Percentiles rank a stretch among this genome's conserved stretches.
These are phyloP conservation scores for Alloscopus bannaensis DNA, from an alignment of 2,888 invertebrate species.

Conservation along the genomic window DNA sequence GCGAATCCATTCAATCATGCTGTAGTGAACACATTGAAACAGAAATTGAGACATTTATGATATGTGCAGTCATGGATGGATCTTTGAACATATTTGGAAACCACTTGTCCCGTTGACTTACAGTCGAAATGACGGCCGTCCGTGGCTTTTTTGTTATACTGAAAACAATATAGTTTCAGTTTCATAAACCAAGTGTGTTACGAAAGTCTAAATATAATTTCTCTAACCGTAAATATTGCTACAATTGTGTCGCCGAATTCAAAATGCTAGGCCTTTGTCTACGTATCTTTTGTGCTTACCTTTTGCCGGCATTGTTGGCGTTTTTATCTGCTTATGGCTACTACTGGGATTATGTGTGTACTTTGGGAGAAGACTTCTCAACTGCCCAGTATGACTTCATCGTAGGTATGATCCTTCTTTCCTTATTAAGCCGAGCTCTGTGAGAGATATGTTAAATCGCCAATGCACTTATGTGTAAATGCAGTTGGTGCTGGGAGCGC, in stretches of 20 bases:
- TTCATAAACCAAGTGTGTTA: background rate
- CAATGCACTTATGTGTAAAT: background rate
- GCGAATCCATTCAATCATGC: no score
- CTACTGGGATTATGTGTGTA: constrained; percentile 55
- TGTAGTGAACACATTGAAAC: no score
- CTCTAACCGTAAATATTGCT: background rate
- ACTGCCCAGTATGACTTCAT: constrained; percentile 70
- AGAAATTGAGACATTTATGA: no score
- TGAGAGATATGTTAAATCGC: background rate
- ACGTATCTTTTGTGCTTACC: background rate
- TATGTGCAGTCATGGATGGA: no score
- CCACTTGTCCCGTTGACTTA: no score
- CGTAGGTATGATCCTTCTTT: constrained; percentile 48
- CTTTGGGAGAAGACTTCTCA: constrained; percentile 30
- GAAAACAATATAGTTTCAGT: background rate
- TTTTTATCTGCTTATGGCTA: constrained; percentile 42
- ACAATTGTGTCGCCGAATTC: constrained; percentile 3
- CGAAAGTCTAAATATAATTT: background rate
- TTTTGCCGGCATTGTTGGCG: constrained; percentile 31
- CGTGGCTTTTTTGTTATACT: background rate
- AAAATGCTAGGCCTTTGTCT: constrained; percentile 26
- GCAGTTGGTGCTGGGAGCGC: constrained; percentile 69
- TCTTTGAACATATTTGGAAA: no score
- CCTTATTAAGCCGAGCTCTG: background rate
- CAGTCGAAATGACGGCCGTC: background rate